Conservation (phyloP, 2,888 invertebrate genomes). For the Drosophila macrothrix region DNA sequence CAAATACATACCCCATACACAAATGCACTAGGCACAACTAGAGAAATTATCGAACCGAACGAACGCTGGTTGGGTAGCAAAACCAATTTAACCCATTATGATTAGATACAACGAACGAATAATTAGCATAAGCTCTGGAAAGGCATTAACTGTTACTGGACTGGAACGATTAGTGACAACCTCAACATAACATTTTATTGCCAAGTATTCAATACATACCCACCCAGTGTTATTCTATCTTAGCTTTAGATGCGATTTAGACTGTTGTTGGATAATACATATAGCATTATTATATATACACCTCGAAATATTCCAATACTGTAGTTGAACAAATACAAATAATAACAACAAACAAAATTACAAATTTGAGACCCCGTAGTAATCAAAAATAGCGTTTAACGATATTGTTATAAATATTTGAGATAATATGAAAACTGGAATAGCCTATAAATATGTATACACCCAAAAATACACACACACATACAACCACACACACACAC, state of each 20-base stretch:
- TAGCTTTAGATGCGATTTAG: constrained; percentile 69
- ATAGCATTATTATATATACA: constrained; percentile 51
- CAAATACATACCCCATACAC: constrained; percentile 13
- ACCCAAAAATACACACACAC: constrained; percentile 39
- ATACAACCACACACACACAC: constrained; percentile 8
- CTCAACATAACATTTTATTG: constrained; percentile 42
- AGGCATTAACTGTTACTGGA: constrained; percentile 18
- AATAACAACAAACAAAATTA: constrained; percentile 5
- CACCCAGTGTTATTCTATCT: constrained; percentile 71
- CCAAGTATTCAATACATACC: constrained; percentile 59
- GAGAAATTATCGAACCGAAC: constrained; percentile 21
- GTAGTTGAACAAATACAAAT: constrained; percentile 41
- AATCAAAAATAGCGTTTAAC: constrained; percentile 78
- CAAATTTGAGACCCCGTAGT: constrained; percentile 59
- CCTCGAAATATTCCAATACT: constrained; percentile 62
- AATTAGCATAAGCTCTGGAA: constrained; percentile 32
- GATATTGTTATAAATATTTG: constrained; percentile 67
- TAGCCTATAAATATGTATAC: constrained; percentile 62
- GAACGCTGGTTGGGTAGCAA: constrained; percentile 35
- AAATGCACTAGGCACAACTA: constrained; percentile 46
- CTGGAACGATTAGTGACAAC: constrained; percentile 24
- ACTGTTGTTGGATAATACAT: constrained; percentile 72
- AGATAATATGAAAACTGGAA: constrained; percentile 59
- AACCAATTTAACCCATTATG: constrained; percentile 11
- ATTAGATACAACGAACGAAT: constrained; percentile 53